Conservation (phyloP, 2,113 vertebrate species). For the Channa maculata region DNA sequence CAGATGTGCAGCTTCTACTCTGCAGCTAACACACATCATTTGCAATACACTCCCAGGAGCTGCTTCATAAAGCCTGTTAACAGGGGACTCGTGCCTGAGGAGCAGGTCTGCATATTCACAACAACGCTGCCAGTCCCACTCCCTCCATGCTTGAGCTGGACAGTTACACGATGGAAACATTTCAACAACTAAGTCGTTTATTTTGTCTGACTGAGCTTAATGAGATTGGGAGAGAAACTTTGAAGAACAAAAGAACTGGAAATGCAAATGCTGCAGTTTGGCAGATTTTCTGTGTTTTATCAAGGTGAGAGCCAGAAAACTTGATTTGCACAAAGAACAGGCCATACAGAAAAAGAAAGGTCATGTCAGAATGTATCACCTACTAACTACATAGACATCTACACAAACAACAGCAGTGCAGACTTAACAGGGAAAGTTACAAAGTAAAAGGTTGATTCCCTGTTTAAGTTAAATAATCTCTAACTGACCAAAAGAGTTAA, state of each 20-base stretch:
- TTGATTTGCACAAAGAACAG: not conserved
- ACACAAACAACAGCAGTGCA: not conserved
- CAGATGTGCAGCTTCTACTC: not conserved
- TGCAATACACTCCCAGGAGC: not conserved
- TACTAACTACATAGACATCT: not conserved
- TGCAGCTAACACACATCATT: no score
- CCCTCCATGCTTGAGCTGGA: no score
- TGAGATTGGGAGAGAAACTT: not conserved
- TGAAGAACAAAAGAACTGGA: not conserved
- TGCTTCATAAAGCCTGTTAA: no score
- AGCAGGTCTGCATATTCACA: no score
- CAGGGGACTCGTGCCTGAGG: no score
- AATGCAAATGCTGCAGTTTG: not conserved
- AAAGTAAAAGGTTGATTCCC: not conserved
- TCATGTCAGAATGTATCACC: not conserved
- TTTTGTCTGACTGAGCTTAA: no score
- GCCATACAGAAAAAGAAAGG: not conserved
- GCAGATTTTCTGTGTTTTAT: not conserved
- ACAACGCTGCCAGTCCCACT: no score
- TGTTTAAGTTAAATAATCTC: not conserved
- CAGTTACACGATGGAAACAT: no score
- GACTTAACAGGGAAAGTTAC: not conserved
- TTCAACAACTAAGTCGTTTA: no score
- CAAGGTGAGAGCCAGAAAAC: not conserved
- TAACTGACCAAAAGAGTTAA: no score